Percentiles rank a stretch among this genome's conserved stretches.
Evolutionary conservation across 2,113 vertebrate genomes (phyloP).

Genomic region (Cacatua alba): DNA sequence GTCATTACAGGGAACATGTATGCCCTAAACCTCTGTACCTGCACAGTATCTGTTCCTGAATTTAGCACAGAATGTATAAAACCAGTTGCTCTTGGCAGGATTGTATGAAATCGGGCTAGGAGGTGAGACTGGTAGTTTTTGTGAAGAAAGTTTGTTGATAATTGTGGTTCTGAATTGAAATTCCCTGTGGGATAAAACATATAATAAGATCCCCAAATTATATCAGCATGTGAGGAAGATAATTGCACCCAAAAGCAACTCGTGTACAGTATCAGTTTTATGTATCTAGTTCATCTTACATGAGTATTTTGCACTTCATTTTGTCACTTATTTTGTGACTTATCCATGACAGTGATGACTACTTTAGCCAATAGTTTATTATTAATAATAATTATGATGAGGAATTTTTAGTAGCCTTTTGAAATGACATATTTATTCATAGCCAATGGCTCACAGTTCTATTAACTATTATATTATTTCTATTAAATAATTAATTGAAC

Average conservation of each 20-base stretch:
- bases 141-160: not conserved
- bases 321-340: conserved; percentile 1
- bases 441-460: not conserved
- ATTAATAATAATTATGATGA: conserved; percentile 1
- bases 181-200: conserved; percentile 23
- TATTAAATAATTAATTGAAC: conserved; percentile 12
- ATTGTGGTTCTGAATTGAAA: conserved; percentile 37
- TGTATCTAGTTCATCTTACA: not conserved
- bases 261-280: not conserved
- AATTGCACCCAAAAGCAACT: conserved; percentile 60
- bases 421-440: not conserved
- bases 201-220: conserved; percentile 31
- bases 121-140: not conserved
- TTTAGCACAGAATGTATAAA: not conserved
- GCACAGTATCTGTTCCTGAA: not conserved
- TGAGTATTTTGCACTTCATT: conserved; percentile 33
- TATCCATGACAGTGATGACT: not conserved
- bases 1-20: not conserved
- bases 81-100: not conserved
- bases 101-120: not conserved
- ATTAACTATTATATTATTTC: not conserved
- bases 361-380: conserved; percentile 3
- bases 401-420: not conserved
- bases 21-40: not conserved
- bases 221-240: conserved; percentile 37